These are phyloP conservation scores for Epinephelus cyanopodus DNA, from an alignment of 2,113 vertebrate species.

Conservation along the genomic window DNA sequence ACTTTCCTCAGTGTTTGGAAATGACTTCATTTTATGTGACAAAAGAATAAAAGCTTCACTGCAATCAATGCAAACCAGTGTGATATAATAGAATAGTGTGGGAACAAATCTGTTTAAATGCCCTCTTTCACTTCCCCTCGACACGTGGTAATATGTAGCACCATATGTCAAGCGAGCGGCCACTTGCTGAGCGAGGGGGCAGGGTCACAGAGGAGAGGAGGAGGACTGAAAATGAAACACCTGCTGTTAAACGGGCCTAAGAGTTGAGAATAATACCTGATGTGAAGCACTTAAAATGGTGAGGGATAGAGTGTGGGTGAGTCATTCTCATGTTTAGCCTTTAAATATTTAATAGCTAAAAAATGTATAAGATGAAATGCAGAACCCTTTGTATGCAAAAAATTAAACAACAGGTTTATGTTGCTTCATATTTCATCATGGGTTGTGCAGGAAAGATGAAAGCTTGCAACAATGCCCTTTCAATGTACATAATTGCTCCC, in stretches of 20 bases:
- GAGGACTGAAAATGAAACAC: constrained; percentile 4
- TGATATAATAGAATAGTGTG: constrained; percentile 1
- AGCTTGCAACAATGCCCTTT: background rate
- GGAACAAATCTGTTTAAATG: background rate
- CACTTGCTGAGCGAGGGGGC: constrained; percentile 15
- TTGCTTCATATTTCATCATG: background rate
- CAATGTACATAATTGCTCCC: background rate
- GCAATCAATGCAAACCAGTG: background rate
- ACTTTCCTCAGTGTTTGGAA: background rate
- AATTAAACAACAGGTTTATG: background rate
- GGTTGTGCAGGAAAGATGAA: background rate
- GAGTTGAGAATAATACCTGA: background rate
- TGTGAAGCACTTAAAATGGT: background rate
- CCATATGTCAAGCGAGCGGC: constrained; percentile 16
- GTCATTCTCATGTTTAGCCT: background rate
- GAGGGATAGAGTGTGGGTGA: background rate
- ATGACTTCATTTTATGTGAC: background rate
- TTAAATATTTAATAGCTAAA: background rate
- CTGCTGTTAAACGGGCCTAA: background rate
- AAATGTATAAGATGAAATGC: background rate
- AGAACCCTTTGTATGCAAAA: background rate
- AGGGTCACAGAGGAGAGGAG: background rate
- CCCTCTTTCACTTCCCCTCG: background rate
- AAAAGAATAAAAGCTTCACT: background rate
- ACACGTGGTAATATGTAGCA: background rate